Conservation (phyloP, 2,888 invertebrate genomes). For the Sceliomorpha sp. region DNA sequence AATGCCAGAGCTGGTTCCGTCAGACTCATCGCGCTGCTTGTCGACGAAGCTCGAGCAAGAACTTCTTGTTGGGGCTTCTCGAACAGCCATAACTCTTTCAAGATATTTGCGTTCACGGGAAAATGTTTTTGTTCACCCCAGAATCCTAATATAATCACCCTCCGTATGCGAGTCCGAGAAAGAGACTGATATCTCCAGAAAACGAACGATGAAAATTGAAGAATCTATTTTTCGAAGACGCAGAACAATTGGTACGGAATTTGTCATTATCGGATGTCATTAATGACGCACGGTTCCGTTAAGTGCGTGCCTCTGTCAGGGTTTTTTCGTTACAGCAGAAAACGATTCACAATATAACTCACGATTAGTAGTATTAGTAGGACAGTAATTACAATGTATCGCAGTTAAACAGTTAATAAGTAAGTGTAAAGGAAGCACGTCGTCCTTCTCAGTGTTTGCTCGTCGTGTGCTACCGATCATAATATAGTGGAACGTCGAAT, state of each 20-base stretch:
- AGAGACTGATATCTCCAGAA: conserved; percentile 65
- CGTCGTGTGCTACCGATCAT: conserved; percentile 67
- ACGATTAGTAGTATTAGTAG: conserved; percentile 79
- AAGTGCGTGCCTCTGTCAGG: conserved; percentile 80
- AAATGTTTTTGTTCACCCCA: conserved; percentile 72
- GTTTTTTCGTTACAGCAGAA: conserved; percentile 80
- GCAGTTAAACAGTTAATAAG: conserved; percentile 78
- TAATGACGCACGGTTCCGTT: conserved; percentile 57
- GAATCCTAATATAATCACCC: conserved; percentile 60
- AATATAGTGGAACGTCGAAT: conserved; percentile 62
- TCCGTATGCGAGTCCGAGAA: conserved; percentile 76
- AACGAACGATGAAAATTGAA: conserved; percentile 7
- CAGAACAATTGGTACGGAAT: conserved; percentile 11
- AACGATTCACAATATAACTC: conserved; percentile 79
- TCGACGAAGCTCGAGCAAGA: conserved; percentile 56
- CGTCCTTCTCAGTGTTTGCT: conserved; percentile 77
- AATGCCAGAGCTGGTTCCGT: conserved; percentile 20
- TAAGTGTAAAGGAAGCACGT: conserved; percentile 76
- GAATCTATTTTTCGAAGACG: conserved; percentile 3
- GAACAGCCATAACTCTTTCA: conserved; percentile 73
- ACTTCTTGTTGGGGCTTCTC: conserved; percentile 53
- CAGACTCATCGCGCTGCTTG: conserved; percentile 67
- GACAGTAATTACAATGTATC: conserved; percentile 77
- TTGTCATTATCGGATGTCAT: too few species aligned
- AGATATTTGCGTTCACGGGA: conserved; percentile 77